Base-by-base conservation (phyloP, 1,140 invertebrate species). In the Eupristina koningsbergeri region DNA sequence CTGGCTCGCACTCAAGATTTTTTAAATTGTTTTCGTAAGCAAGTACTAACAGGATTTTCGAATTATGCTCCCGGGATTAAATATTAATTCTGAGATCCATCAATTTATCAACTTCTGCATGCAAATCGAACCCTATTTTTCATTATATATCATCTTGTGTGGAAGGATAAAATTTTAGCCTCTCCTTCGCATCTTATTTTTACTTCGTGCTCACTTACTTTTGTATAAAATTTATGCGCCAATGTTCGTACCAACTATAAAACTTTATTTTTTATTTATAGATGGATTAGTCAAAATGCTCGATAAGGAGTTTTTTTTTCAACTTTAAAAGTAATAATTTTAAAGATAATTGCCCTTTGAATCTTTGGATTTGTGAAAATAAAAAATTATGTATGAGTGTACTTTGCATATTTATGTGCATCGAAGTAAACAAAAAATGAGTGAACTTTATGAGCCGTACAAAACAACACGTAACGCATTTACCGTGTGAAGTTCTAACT, bases 111-210 rank as follows among this genome's bases (percentile, higher is more conserved):
- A 41, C 67, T 71, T 7, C 22, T 36, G 39, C 36, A n/a, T 71
- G 67, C 9, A 71, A 41, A 41, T 41, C 17, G 36, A 39, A 71
- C 67, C 9, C 34, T 71, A n/a, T n/a, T 41, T 36, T 41, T 36
- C 67, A 71, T 71, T 41, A 71, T 71, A 41, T 41, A 17, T 36
- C 34, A 71, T 71, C 67, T 71, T 71, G 39, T 71, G 41, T 41
- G 39, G 13, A 71, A 31, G 64, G 15, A 67, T 34, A 19, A 19
- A 67, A 67, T 71, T 71, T 71, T 41, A 41, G 41, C 9, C 22
- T 71, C 19, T 31, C n/a, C 36, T 31, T 71, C 9, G 22, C 67
- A 11, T 41, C 36, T 17, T 1, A 17, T n/a, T 41, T 41, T 26
- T n/a, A 39, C 67, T 71, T n/a, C 19, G 36, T 41, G 6, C 67